These are phyloP conservation scores for Planiliza haematocheilus DNA, from an alignment of 2,113 vertebrate species.

Conservation along the genomic window DNA sequence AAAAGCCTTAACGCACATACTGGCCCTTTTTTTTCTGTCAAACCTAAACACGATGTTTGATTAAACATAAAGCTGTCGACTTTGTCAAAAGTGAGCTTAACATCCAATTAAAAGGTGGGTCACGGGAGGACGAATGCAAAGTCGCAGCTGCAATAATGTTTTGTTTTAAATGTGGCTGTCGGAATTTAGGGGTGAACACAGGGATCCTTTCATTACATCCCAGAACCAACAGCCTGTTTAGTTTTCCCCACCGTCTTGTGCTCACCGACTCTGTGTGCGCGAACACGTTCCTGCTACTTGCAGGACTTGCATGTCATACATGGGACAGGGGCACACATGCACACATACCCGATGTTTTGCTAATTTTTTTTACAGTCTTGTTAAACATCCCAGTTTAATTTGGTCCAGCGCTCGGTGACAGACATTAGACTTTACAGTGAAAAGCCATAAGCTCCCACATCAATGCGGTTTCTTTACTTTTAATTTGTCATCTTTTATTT, in stretches of 20 bases:
- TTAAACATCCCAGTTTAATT: not conserved
- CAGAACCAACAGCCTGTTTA: conserved; percentile 70
- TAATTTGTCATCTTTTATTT: no score
- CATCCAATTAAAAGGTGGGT: conserved; percentile 58
- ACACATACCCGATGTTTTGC: no score
- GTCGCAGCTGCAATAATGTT: conserved; percentile 83
- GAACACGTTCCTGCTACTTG: conserved; percentile 26
- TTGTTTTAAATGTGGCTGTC: conserved; percentile 80
- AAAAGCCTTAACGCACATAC: no score
- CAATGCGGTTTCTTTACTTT: no score
- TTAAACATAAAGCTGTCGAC: conserved; percentile 7
- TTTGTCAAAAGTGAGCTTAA: conserved; percentile 40
- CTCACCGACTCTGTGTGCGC: conserved; percentile 46
- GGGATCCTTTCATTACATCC: conserved; percentile 79
- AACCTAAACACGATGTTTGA: conserved; percentile 27
- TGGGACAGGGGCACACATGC: no score
- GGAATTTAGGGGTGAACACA: conserved; percentile 80
- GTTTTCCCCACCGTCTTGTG: conserved; percentile 66
- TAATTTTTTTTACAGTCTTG: not conserved
- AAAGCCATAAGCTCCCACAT: no score
- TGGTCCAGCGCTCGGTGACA: not conserved
- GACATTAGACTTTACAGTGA: no score
- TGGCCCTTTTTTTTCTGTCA: no score
- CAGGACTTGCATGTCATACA: not conserved
- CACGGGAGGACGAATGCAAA: conserved; percentile 59